Evolutionary conservation across 1,140 invertebrate species (phyloP), one percentile per base, ranked within the genome.

Genomic region (Lepidurus apus): DNA sequence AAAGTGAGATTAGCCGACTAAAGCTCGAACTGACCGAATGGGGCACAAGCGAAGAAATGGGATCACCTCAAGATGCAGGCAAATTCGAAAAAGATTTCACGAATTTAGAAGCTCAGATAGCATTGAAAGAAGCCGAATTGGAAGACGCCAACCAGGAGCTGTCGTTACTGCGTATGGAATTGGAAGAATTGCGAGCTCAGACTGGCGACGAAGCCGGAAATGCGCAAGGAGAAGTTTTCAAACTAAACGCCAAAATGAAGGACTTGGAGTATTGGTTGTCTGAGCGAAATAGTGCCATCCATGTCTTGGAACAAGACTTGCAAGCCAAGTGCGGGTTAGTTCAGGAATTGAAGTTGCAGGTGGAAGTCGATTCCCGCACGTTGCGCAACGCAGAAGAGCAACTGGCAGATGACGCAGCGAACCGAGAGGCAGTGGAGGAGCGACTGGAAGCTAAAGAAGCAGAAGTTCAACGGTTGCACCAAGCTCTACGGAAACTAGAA

Each of bases 191-290:
- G 24, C 43, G 24, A 8, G 75, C 24, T 17, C 43, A 77, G 17
- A 77, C 43, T 44, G 24, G 44, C 26, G 53, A 78, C n/a, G 42
- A 74, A 45, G 42, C 75, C 21, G 42, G 43, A 7, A 44, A 44
- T 17, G 43, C 74, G 3, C 73, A 75, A 26, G 34, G 74, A 13
- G 78, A 79, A 17, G 24, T 79, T 7, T 79, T 79, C 24, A 74
- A 79, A 13, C 73, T 79, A 6, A 73, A 42, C 6, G 78, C 78
- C 7, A 73, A 79, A 74, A 10, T 45, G n/a, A 73, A 47, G 43
- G 78, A 79, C n/a, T 42, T 74, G 11, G 73, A 75, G 24, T 79
- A 79, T 43, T 34, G 45, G 42, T 43, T 79, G n/a, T 26, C 11
- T 17, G 73, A 34, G 10, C 74, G 75, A 34, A 74, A 74, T n/a